Evolutionary conservation across 2,888 invertebrate genomes (phyloP).

Genomic region (Phortica okadai): DNA sequence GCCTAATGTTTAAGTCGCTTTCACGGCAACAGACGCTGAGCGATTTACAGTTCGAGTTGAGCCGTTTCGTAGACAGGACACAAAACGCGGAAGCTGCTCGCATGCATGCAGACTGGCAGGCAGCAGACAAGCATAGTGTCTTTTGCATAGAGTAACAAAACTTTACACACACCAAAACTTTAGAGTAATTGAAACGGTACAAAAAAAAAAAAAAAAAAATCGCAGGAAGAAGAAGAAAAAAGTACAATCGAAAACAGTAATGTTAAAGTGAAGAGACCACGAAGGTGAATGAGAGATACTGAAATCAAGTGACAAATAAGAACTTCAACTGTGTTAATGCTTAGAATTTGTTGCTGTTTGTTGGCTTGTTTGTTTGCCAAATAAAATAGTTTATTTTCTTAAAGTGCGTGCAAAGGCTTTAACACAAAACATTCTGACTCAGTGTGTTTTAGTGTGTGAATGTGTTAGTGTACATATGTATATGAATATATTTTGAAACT

Average conservation of each 20-base stretch:
- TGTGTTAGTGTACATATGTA: conserved; percentile 41
- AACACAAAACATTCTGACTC: no score
- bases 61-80: conserved; percentile 66
- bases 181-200: conserved; percentile 15
- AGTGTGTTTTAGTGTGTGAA: background rate
- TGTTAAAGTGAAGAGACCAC: background rate
- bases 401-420: no score
- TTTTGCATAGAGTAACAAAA: conserved; percentile 35
- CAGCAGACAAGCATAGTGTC: conserved; percentile 27
- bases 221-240: background rate
- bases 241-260: background rate
- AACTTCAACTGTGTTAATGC: no score
- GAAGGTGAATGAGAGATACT: no score
- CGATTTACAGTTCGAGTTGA: conserved; percentile 68
- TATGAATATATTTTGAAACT: background rate
- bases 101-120: conserved; percentile 32
- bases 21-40: conserved; percentile 51
- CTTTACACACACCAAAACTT: conserved; percentile 24
- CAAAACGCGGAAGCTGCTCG: conserved; percentile 62
- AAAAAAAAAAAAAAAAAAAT: conserved; percentile 11
- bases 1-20: background rate
- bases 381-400: no score
- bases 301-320: no score
- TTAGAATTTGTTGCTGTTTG: no score
- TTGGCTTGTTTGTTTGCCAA: no score